Evolutionary conservation across 2,113 vertebrate species (phyloP), one percentile per base, ranked within the genome.

Genomic region (Corapipo altera): DNA sequence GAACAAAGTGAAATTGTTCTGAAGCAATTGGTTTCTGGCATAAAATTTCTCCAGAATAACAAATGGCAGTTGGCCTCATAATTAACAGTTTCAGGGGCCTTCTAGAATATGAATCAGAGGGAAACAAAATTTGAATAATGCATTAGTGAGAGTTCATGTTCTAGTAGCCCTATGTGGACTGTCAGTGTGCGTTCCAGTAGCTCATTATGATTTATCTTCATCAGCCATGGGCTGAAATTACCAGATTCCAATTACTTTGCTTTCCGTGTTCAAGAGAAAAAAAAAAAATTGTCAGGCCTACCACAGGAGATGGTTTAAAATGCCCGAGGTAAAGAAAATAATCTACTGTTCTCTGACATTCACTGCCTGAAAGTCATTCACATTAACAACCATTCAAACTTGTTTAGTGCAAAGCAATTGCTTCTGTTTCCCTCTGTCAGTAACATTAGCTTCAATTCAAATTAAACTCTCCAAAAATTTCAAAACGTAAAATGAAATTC

Each of bases 291-390:
- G 95, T 97, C 95, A 97, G 75, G 77, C 85, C 90, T 98, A 97
- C 97, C 95, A 97, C 88, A 97, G 89, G 97, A 98, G 97, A 98
- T 96, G 93, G 96, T 71, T 97, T 97, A 95, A 96, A 98, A 96
- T 59, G 98, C 98, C 98, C 0, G 96, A 98, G 98, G 98, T 97
- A 97, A 97, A 94, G 96, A 98, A 98, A 98, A 97, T 97, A 98
- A 98, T 98, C 98, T 98, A 98, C 96, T 97, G 97, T 96, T 98
- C 96, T 93, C 94, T 97, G 97, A 98, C 97, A 97, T 97, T 98
- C 72, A 43, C 97, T 98, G 97, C 97, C 93, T 97, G 96, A 98
- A 97, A 98, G 96, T 98, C 97, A 97, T 97, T 98, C 97, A 96
- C 95, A 96, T 98, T 98, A 98, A 98, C 97, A 97, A 96, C 97